Percentiles rank a stretch among this genome's conserved stretches.
Conservation (phyloP, 2,888 invertebrate species). For the Hermaeophaga mercurialis region DNA sequence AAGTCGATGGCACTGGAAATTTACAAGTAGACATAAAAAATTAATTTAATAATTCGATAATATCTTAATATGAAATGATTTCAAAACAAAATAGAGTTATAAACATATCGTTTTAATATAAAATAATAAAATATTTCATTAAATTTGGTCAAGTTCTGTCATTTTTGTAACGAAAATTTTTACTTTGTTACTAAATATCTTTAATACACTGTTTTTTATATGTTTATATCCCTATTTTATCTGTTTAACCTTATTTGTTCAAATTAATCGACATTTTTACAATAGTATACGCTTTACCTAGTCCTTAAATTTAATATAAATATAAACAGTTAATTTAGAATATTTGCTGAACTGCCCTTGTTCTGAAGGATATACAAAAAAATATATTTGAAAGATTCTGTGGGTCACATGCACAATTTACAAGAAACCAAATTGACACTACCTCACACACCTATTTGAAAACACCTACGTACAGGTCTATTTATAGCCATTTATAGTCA, state of each 20-base stretch:
- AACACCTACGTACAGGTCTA: too few species aligned
- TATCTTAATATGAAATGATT: background rate
- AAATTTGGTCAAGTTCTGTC: too few species aligned
- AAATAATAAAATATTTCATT: too few species aligned
- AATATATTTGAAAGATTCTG: constrained; percentile 17
- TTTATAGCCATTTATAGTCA: too few species aligned
- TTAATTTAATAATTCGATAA: constrained; percentile 7
- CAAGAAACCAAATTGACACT: background rate
- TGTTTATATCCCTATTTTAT: constrained; percentile 1
- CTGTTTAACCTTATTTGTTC: background rate
- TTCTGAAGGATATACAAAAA: constrained; percentile 11
- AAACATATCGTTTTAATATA: too few species aligned
- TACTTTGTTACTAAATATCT: background rate
- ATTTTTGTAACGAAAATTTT: too few species aligned
- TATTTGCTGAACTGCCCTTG: constrained; percentile 15
- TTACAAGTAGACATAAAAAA: constrained; percentile 24
- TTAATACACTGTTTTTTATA: too few species aligned
- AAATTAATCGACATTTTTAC: constrained; percentile 14
- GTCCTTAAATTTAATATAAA: constrained; percentile 8
- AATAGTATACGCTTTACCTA: constrained; percentile 18
- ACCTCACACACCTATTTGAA: background rate
- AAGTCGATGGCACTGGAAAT: constrained; percentile 46
- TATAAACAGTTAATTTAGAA: constrained; percentile 26
- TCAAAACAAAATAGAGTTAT: constrained; percentile 2
- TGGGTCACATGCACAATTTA: constrained; percentile 15